Evolutionary conservation across 2,113 vertebrate species (phyloP).

Genomic region (Spheniscus mendiculus): DNA sequence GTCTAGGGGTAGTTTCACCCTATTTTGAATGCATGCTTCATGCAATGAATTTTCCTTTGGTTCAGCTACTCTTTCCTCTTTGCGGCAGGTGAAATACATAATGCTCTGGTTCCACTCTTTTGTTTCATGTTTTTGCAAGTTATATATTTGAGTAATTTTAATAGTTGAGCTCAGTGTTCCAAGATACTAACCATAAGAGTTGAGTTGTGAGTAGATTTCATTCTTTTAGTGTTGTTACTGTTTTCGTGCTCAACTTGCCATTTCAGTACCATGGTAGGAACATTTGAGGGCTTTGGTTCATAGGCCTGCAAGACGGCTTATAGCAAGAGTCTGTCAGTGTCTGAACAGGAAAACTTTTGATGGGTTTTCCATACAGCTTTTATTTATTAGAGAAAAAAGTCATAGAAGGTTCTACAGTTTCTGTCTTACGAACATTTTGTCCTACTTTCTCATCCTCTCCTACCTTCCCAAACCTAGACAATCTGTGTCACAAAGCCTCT

Average conservation of each 20-base stretch:
- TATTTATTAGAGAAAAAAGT: background rate
- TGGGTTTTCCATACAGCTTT: background rate
- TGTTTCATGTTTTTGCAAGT: background rate
- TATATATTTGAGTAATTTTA: background rate
- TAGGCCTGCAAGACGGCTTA: background rate
- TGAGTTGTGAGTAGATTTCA: background rate
- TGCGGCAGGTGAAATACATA: background rate
- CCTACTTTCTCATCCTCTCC: background rate
- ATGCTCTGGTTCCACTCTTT: background rate
- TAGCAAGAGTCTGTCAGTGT: background rate
- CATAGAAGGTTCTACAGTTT: background rate
- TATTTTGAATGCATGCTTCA: background rate
- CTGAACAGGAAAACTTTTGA: background rate
- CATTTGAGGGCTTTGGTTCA: background rate
- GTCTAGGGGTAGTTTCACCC: background rate
- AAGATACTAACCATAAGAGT: background rate
- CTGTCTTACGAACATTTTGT: background rate
- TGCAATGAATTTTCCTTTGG: background rate
- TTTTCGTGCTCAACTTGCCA: background rate
- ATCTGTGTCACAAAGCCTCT: background rate
- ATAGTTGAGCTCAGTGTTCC: background rate
- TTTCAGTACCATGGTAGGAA: background rate
- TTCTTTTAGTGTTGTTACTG: background rate
- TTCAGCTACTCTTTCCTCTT: background rate
- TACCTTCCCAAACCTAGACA: background rate